Conservation (phyloP, 2,888 invertebrate genomes). For the Oxytorus armatus region DNA sequence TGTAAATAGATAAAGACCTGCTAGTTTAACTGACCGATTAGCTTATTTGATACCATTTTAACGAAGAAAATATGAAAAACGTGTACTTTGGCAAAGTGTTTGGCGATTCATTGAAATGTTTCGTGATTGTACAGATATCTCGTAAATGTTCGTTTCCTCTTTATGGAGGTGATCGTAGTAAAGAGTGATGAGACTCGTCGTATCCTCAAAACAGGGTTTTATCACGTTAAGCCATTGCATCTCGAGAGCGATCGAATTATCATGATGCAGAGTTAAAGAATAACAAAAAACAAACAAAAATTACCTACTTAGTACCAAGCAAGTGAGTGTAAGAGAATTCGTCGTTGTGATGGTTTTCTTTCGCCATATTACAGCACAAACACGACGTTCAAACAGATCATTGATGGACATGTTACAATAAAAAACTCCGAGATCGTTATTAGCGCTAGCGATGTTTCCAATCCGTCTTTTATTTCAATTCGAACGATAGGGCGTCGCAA, state of each 20-base stretch:
- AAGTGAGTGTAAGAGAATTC: not conserved
- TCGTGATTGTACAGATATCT: conserved; percentile 12
- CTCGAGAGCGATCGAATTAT: not conserved
- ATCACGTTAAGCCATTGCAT: not conserved
- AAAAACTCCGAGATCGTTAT: not conserved
- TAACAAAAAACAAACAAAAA: no score
- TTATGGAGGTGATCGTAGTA: not conserved
- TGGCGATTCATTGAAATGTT: conserved; percentile 1
- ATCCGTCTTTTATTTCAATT: conserved; percentile 10
- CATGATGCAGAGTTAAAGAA: no score
- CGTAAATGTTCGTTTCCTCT: not conserved
- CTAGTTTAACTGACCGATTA: conserved; percentile 54
- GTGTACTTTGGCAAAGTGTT: conserved; percentile 4
- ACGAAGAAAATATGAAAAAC: conserved; percentile 36
- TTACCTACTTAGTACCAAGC: no score
- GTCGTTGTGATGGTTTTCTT: not conserved
- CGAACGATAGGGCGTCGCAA: no score
- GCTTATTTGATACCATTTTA: conserved; percentile 49
- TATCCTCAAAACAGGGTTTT: not conserved
- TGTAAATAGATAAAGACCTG: conserved; percentile 61
- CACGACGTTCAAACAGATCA: not conserved
- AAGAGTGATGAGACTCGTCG: not conserved
- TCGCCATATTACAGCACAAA: conserved; percentile 11
- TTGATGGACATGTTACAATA: not conserved
- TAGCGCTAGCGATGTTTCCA: not conserved